Evolutionary conservation across 2,113 vertebrate genomes (phyloP).

Genomic region (Prunella fulvescens): DNA sequence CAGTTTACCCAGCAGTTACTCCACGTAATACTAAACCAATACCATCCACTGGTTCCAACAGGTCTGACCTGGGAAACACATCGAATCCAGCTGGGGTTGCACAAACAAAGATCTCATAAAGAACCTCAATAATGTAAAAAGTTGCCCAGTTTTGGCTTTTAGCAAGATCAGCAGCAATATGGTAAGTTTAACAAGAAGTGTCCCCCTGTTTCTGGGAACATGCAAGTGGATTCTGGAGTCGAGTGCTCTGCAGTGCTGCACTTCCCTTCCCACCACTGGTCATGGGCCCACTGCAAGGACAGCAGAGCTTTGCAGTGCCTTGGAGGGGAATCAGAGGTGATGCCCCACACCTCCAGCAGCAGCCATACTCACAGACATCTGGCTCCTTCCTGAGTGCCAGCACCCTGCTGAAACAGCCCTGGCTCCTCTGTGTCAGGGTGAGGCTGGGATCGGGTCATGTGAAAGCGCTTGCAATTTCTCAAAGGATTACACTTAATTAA

Average conservation of each 20-base stretch:
- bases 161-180: not conserved
- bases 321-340: not conserved
- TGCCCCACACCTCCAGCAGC: not conserved
- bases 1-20: not conserved
- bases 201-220: accelerated
- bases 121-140: not conserved
- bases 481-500: conserved; percentile 71
- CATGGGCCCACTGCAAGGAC: accelerated
- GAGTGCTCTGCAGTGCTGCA: not conserved
- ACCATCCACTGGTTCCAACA: not conserved
- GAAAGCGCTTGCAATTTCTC: conserved; percentile 72
- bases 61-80: not conserved
- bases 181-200: accelerated
- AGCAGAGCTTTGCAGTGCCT: not conserved
- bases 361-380: conserved; percentile 69
- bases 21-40: not conserved
- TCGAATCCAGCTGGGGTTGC: not conserved
- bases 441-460: conserved; percentile 55
- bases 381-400: not conserved
- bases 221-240: not conserved
- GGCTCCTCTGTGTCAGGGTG: not conserved
- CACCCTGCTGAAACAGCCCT: not conserved
- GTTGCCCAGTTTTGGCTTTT: not conserved
- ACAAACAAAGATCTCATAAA: not conserved
- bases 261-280: not conserved